A percentile compares a stretch with the other conserved stretches of the same genome.
These are phyloP conservation scores for Drosophila ezoana DNA, from an alignment of 2,888 invertebrate species.

Conservation along the genomic window DNA sequence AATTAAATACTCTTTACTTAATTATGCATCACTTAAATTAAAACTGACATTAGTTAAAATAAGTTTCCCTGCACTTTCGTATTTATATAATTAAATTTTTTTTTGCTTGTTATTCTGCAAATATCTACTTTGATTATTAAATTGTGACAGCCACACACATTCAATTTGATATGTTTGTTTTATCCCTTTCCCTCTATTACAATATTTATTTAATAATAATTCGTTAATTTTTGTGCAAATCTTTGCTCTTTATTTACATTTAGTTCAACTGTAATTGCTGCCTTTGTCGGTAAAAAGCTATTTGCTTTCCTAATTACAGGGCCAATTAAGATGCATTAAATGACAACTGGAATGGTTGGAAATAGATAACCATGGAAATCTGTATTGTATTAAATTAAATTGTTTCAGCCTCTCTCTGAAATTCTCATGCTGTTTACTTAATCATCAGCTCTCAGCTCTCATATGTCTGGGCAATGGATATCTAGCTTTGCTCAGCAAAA, in stretches of 20 bases:
- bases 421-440: constrained; percentile 45
- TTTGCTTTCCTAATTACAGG: too few species aligned
- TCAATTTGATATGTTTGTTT: too few species aligned
- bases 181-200: not conserved
- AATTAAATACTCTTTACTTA: too few species aligned
- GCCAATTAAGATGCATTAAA: constrained; percentile 3
- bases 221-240: constrained; percentile 4
- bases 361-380: not conserved
- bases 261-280: not conserved
- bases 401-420: not conserved
- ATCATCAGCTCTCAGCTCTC: constrained; percentile 38
- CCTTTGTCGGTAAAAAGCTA: too few species aligned
- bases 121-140: too few species aligned
- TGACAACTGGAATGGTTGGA: not conserved
- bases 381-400: constrained; percentile 1
- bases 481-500: constrained; percentile 41
- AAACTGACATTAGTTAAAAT: too few species aligned
- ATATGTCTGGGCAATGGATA: constrained; percentile 20
- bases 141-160: too few species aligned
- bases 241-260: constrained; percentile 2
- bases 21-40: too few species aligned
- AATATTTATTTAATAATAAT: constrained; percentile 3
- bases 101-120: too few species aligned
- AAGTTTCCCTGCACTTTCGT: too few species aligned
- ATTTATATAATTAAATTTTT: too few species aligned